phyloP scores from a whole-genome alignment of 2,113 vertebrate genomes.

The Phodopus roborovskii region DNA sequence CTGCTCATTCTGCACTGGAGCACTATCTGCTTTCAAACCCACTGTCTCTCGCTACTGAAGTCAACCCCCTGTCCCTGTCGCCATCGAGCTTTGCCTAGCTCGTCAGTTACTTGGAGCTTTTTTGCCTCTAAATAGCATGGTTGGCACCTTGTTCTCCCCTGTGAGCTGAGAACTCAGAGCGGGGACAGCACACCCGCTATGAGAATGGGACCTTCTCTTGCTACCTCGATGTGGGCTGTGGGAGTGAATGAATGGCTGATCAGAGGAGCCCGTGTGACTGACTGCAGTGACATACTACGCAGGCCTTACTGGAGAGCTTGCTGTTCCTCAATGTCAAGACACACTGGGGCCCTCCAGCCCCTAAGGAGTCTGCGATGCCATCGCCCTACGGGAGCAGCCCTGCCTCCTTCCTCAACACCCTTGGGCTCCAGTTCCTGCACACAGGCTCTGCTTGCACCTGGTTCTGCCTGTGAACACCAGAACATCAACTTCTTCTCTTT shows the following conservation, averaged over 20 bases:
- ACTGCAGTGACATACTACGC: rapidly evolving
- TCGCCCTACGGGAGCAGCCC: background rate
- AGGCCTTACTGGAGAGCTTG: too few species aligned
- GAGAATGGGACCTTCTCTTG: background rate
- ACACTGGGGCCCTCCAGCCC: background rate
- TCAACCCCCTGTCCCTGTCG: background rate
- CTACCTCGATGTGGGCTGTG: background rate
- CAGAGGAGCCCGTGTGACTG: rapidly evolving
- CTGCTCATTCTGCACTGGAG: background rate
- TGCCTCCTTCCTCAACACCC: background rate
- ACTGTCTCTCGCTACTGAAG: background rate
- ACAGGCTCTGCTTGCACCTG: background rate
- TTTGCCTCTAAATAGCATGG: background rate
- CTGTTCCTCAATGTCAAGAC: background rate
- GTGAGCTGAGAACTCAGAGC: background rate
- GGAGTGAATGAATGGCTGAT: background rate
- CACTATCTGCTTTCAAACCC: background rate
- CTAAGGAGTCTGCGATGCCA: background rate
- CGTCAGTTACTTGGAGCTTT: background rate
- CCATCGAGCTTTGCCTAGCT: background rate
- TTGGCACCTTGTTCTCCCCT: background rate
- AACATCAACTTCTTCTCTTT: background rate
- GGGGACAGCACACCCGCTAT: background rate
- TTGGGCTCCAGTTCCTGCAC: background rate
- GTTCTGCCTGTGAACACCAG: background rate